These are phyloP conservation scores for Drosophila pegasa DNA, from an alignment of 2,888 invertebrate genomes.

Conservation along the genomic window DNA sequence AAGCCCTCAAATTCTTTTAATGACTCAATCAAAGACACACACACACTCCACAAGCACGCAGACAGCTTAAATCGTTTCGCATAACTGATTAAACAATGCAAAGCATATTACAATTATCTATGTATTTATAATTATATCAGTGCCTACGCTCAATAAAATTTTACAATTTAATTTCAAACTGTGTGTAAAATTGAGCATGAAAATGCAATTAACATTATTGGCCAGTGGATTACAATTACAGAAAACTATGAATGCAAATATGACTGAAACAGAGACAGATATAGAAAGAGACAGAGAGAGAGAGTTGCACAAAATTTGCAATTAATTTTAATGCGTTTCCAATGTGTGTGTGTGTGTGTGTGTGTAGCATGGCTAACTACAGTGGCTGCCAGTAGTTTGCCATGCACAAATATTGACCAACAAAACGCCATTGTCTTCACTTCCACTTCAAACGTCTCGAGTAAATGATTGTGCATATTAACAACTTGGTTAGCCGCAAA, in stretches of 20 bases:
- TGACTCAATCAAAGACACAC: constrained; percentile 43
- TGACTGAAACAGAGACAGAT: neutral
- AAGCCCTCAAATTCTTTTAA: constrained; percentile 25
- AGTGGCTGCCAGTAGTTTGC: constrained; percentile 37
- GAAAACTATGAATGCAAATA: constrained; percentile 35
- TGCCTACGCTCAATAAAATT: constrained; percentile 42
- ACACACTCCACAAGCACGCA: constrained; percentile 1
- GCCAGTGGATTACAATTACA: constrained; percentile 55
- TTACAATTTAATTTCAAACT: constrained; percentile 54
- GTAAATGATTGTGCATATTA: constrained; percentile 62
- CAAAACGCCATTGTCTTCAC: constrained; percentile 37
- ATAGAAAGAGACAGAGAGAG: neutral
- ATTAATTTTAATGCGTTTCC: constrained; percentile 53
- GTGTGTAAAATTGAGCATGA: constrained; percentile 60
- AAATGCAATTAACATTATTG: constrained; percentile 67
- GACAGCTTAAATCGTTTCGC: constrained; percentile 6
- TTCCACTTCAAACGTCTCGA: constrained; percentile 32
- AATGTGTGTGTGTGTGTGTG: constrained; percentile 4
- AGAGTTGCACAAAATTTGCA: constrained; percentile 34
- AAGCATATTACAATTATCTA: constrained; percentile 35
- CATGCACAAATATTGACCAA: constrained; percentile 51
- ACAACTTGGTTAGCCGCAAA: constrained; percentile 73
- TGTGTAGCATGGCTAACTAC: neutral
- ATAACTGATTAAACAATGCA: constrained; percentile 42
- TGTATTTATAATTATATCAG: constrained; percentile 38